These are phyloP conservation scores for Pollenia griseotomentosa DNA, from an alignment of 2,888 invertebrate genomes.

Conservation along the genomic window DNA sequence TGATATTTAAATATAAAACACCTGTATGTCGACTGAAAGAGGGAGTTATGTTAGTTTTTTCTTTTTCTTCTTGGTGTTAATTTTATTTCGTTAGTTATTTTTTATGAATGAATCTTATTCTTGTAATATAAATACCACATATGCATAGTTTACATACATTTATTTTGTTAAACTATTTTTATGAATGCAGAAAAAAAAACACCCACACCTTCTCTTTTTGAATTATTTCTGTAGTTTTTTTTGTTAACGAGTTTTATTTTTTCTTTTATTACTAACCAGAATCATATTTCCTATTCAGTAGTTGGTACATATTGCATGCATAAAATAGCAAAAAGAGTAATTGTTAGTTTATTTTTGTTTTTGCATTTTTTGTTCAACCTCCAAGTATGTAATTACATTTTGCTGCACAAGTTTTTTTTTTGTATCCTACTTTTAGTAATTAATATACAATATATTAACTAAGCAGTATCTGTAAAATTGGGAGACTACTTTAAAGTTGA, in stretches of 20 bases:
- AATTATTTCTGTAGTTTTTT: constrained; percentile 2
- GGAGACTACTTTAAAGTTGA: too few relatives aligned
- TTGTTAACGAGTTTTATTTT: neutral
- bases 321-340: constrained; percentile 31
- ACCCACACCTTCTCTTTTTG: neutral
- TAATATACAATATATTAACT: neutral
- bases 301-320: neutral
- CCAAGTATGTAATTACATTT: constrained; percentile 17
- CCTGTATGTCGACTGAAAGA: constrained; percentile 16
- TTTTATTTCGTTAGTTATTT: constrained; percentile 29
- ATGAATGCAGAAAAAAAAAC: neutral
- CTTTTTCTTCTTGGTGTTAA: constrained; percentile 12
- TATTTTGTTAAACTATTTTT: neutral
- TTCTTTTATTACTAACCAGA: constrained; percentile 8
- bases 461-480: too few relatives aligned
- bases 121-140: neutral
- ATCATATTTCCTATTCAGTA: constrained; percentile 15
- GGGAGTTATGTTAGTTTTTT: neutral
- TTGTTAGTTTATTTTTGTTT: constrained; percentile 14
- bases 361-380: neutral
- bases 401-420: neutral
- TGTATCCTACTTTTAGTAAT: neutral
- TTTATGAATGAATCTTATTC: constrained; percentile 13
- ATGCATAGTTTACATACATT: neutral
- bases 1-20: constrained; percentile 39